Evolutionary conservation across 2,797 vertebrate genomes (phyloP).

Genomic region (Rhinella marina): DNA sequence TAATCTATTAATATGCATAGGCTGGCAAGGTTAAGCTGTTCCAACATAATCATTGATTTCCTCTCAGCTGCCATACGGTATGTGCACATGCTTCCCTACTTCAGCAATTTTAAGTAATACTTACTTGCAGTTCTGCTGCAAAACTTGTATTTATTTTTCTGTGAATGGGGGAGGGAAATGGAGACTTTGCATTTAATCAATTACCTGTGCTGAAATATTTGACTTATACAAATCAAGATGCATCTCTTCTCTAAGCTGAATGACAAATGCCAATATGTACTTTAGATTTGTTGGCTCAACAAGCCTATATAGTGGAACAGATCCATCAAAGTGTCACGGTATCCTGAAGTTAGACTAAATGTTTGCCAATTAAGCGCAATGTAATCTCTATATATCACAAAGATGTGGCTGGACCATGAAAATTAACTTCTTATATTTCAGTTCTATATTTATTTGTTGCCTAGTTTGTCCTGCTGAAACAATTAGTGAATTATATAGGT

Average conservation of each 20-base stretch:
- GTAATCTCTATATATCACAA: slow-evolving; percentile 73
- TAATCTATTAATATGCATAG: slow-evolving; percentile 74
- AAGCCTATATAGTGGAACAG: slow-evolving; percentile 83
- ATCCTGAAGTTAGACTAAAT: slow-evolving; percentile 73
- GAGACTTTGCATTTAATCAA: slow-evolving; percentile 81
- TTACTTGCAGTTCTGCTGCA: slow-evolving; percentile 71
- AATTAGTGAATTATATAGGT: neutral
- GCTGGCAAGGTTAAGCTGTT: slow-evolving; percentile 75
- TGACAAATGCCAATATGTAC: slow-evolving; percentile 94
- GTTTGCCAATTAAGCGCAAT: slow-evolving; percentile 79
- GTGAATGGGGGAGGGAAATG: slow-evolving; percentile 67
- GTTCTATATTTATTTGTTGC: neutral
- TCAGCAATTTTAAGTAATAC: slow-evolving; percentile 70
- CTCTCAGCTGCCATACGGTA: slow-evolving; percentile 62
- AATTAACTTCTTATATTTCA: slow-evolving; percentile 61
- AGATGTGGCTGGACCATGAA: slow-evolving; percentile 72
- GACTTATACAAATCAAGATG: slow-evolving; percentile 87
- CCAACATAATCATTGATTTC: slow-evolving; percentile 79
- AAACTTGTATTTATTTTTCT: slow-evolving; percentile 71
- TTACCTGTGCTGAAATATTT: slow-evolving; percentile 84
- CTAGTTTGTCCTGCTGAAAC: neutral
- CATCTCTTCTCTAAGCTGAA: slow-evolving; percentile 79
- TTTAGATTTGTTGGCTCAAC: slow-evolving; percentile 84
- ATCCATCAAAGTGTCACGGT: slow-evolving; percentile 92
- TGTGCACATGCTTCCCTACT: slow-evolving; percentile 70